Evolutionary conservation across 2,797 vertebrate genomes (phyloP).

Genomic region (Odontamblyopus lacepedii): DNA sequence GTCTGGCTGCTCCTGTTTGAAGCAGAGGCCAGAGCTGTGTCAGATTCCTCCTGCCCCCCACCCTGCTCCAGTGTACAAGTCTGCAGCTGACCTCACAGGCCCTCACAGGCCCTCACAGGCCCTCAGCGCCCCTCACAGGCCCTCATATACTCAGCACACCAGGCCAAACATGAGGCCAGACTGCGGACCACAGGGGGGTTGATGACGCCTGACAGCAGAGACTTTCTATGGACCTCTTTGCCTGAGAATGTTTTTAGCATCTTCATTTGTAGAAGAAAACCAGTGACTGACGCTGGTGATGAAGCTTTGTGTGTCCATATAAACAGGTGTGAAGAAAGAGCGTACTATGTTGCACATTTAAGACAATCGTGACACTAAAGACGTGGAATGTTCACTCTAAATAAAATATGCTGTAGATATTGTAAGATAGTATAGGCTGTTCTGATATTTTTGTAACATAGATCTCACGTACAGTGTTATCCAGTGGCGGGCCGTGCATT

Average conservation of each 20-base stretch:
- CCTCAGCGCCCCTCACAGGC: slow-evolving; percentile 33
- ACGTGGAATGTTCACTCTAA: slow-evolving; percentile 54
- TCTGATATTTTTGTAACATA: slow-evolving; percentile 83
- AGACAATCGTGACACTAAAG: slow-evolving; percentile 62
- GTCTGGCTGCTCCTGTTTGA: slow-evolving; percentile 64
- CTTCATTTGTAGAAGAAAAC: slow-evolving; percentile 49
- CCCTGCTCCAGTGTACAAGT: slow-evolving; percentile 34
- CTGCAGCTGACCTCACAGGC: slow-evolving; percentile 45
- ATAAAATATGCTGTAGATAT: slow-evolving; percentile 73
- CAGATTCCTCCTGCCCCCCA: slow-evolving; percentile 56
- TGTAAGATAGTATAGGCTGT: slow-evolving; percentile 78
- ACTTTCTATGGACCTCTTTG: slow-evolving; percentile 35
- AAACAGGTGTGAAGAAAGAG: slow-evolving; percentile 44
- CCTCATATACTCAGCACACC: not conserved
- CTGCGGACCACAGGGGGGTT: slow-evolving; percentile 49
- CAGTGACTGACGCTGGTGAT: slow-evolving; percentile 46
- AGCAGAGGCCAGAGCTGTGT: slow-evolving; percentile 66
- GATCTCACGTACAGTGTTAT: slow-evolving; percentile 53
- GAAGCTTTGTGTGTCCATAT: slow-evolving; percentile 61
- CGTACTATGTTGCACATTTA: slow-evolving; percentile 62
- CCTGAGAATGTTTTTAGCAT: slow-evolving; percentile 39
- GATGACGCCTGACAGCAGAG: slow-evolving; percentile 66
- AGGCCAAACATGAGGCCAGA: slow-evolving; percentile 26
- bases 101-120: slow-evolving; percentile 47
- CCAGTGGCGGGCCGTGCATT: too few species aligned